phyloP scores from a whole-genome alignment of 2,797 vertebrate species.

The Sternarchorhynchus goeldii region DNA sequence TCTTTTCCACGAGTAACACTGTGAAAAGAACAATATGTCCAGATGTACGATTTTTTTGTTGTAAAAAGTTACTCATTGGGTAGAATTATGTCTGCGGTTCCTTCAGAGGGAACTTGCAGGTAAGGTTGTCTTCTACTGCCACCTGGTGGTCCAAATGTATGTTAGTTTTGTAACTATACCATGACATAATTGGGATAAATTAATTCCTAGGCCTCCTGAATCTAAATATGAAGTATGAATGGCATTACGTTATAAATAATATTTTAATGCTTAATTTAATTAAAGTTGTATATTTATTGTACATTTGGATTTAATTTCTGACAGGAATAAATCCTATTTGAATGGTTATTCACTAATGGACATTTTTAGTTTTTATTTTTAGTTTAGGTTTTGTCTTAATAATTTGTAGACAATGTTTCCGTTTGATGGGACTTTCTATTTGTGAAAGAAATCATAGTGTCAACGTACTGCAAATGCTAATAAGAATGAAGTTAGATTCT shows the following conservation, averaged over 20 bases:
- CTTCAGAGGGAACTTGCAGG: neutral
- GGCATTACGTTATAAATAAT: neutral
- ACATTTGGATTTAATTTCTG: neutral
- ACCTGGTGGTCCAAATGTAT: constrained; percentile 24
- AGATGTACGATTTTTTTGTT: too few species aligned
- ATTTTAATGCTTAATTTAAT: neutral
- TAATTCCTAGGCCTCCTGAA: neutral
- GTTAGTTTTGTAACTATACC: neutral
- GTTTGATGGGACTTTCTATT: constrained; percentile 22
- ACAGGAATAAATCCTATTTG: too few species aligned
- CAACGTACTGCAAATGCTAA: constrained; percentile 1
- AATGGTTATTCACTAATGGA: too few species aligned
- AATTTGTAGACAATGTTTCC: neutral
- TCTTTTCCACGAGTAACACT: too few species aligned
- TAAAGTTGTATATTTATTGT: neutral
- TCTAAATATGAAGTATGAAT: neutral
- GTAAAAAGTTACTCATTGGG: too few species aligned
- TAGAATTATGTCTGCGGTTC: too few species aligned
- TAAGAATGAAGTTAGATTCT: neutral
- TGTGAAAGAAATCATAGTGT: neutral
- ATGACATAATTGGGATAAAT: neutral
- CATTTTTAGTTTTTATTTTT: too few species aligned
- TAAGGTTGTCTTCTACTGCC: constrained; percentile 29
- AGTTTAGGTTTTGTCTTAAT: too few species aligned
- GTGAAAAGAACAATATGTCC: too few species aligned